These are phyloP conservation scores for Crocuta crocuta DNA, from an alignment of 2,113 vertebrate species.

Conservation along the genomic window DNA sequence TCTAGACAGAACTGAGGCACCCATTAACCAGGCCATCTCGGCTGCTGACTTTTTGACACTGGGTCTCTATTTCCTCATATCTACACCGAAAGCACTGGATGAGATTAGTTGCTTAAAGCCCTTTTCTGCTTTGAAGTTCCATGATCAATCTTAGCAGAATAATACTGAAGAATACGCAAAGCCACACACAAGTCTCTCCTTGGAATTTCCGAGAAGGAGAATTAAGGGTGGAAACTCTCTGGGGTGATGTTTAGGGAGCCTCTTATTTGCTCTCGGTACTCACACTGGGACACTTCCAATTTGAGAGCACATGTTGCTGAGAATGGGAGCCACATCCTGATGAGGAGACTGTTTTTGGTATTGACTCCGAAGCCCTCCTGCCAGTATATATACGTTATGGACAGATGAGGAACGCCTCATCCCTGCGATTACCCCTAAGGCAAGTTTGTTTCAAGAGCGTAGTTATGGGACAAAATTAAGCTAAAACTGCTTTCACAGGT, in stretches of 20 bases:
- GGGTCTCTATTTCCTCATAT: not conserved
- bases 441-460: not conserved
- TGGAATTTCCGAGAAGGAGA: not conserved
- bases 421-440: rapidly evolving
- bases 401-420: not conserved
- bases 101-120: not conserved
- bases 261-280: not conserved
- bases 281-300: not conserved
- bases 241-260: not conserved
- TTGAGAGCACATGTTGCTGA: not conserved
- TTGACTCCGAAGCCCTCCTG: not conserved
- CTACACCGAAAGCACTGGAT: not conserved
- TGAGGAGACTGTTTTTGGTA: not conserved
- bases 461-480: not conserved
- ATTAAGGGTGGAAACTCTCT: not conserved
- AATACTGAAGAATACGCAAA: not conserved
- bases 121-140: not conserved
- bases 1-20: not conserved
- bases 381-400: not conserved
- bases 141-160: not conserved
- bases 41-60: not conserved
- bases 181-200: not conserved
- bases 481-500: not conserved
- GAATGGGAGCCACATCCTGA: not conserved
- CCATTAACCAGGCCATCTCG: not conserved